Base-by-base conservation (phyloP, 2,113 vertebrate genomes). In the Laticauda laticaudata region DNA sequence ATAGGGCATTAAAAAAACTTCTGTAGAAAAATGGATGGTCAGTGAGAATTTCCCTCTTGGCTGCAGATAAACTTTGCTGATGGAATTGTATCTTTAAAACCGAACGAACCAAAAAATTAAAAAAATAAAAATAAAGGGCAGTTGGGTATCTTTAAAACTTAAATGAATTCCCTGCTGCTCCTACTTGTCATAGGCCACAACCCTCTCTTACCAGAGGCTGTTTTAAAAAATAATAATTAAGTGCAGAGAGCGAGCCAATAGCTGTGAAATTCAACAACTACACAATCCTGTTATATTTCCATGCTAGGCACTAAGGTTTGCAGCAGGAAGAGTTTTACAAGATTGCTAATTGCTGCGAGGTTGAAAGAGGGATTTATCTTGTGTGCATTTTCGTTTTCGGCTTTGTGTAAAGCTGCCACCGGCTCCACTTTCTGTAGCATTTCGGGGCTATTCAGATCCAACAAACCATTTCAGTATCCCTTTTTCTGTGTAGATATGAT, bases 181-280 rank as follows among this genome's bases (percentile, higher is more conserved):
- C 5, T 11, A 12, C 23, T 43, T 56, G 24, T 85, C 69, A 26
- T 0, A 39, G 69, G 64, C 29, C 69, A 20, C 51, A 18, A 23
- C 34, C 5, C 3, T 23, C 5, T 21, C 39, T 20, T 24, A 9
- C 43, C 69, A 56, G 34, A 56, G 54, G 75, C 34, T 6, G 43
- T 39, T 88, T 55, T 61, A 43, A 91, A 34, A 86, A 90, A 51
- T 64, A 90, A 64, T 86, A 57, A 57, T 86, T 86, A 91, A 57
- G 75, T 3, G 24, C 1, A 51, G 18, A 34, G 18, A 39, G 54
- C 39, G 34, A 39, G 34, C 54, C 57, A 45, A 54, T 18, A 34
- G 69, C 51, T 0, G 8, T 8, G 51, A 43, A 26, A 85, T 45
- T 3, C 69, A 85, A 54, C 14, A 2, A 4, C 51, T 4, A 6